Evolutionary conservation across 2,797 vertebrate species (phyloP).

Genomic region (Oreochromis mossambicus): DNA sequence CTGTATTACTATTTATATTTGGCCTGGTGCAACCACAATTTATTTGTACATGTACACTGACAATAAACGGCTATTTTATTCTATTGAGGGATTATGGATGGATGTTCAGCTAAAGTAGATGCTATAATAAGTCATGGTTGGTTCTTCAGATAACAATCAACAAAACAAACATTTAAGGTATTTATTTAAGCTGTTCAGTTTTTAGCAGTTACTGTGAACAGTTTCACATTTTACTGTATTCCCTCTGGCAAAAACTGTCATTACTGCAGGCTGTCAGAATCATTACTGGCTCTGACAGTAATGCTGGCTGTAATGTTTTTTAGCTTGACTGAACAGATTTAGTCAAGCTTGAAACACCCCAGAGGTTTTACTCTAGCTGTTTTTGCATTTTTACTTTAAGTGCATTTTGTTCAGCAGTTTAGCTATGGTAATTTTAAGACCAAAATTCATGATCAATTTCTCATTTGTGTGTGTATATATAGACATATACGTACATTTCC

Average conservation of each 20-base stretch:
- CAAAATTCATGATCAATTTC: neutral
- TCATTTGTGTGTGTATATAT: neutral
- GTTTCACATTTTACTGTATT: neutral
- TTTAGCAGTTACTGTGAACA: neutral
- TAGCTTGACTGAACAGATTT: neutral
- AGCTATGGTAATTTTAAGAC: neutral
- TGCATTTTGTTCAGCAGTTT: neutral
- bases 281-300: neutral
- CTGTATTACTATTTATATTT: neutral
- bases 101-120: neutral
- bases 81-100: neutral
- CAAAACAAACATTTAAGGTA: neutral
- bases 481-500: neutral
- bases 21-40: neutral
- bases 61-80: neutral
- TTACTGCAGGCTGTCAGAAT: neutral
- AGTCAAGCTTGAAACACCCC: neutral
- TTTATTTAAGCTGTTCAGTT: neutral
- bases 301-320: neutral
- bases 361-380: neutral
- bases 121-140: neutral
- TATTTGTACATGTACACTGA: neutral
- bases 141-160: neutral
- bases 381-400: neutral
- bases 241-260: neutral